Conservation (phyloP, 1,140 invertebrate species). For the Sarcophaga bullata region DNA sequence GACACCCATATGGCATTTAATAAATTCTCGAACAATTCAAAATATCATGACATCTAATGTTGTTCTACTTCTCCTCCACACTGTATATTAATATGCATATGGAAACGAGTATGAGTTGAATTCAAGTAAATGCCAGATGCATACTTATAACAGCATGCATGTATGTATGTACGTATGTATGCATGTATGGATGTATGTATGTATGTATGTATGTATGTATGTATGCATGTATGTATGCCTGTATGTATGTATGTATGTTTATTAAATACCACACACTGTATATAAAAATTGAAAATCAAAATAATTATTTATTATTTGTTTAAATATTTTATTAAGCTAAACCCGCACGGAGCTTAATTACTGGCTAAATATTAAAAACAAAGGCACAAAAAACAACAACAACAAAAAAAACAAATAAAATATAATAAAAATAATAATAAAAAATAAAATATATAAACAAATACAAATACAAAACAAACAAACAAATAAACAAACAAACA, state of each 20-base stretch:
- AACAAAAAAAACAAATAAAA: neutral
- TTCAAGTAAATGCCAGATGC: too few relatives aligned
- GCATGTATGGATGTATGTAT: neutral
- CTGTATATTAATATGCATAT: too few relatives aligned
- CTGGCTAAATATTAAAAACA: constrained; percentile 48
- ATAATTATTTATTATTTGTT: constrained; percentile 64
- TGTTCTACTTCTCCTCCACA: too few relatives aligned
- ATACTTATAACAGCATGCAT: too few relatives aligned
- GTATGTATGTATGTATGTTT: neutral
- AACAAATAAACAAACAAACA: neutral
- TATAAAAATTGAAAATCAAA: constrained; percentile 44
- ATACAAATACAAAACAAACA: constrained; percentile 1
- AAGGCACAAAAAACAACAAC: neutral
- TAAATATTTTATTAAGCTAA: constrained; percentile 64
- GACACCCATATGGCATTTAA: too few relatives aligned
- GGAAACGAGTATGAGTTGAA: too few relatives aligned
- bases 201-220: neutral
- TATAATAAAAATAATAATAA: neutral
- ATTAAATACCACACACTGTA: constrained; percentile 7
- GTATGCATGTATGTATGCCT: neutral
- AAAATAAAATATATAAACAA: neutral
- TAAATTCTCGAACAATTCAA: too few relatives aligned
- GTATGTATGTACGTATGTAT: neutral
- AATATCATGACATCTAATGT: too few relatives aligned
- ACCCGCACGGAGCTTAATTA: constrained; percentile 65